phyloP scores from a whole-genome alignment of 2,888 invertebrate species.

The Andrena trimmerana region DNA sequence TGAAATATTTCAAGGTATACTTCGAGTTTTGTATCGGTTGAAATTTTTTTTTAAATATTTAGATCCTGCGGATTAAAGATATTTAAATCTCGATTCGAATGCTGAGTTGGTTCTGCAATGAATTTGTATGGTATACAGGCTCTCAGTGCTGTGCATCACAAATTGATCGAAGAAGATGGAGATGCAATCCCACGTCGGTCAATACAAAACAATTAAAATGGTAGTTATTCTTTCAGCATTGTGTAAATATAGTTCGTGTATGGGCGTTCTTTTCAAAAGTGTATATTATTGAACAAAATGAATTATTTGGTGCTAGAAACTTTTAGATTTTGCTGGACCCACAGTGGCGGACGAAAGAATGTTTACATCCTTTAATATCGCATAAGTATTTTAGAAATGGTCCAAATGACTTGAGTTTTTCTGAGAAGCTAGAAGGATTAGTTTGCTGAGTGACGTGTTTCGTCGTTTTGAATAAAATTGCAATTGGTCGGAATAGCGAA shows the following conservation, averaged over 20 bases:
- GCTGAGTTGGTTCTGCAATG: constrained; percentile 37
- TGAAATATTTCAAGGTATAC: constrained; percentile 97
- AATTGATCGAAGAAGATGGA: constrained; percentile 90
- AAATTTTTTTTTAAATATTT: not conserved
- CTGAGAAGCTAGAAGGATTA: too few relatives aligned
- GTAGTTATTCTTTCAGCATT: constrained; percentile 58
- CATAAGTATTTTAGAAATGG: too few relatives aligned
- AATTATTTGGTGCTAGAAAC: too few relatives aligned
- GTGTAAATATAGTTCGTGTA: constrained; percentile 3
- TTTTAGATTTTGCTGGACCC: too few relatives aligned
- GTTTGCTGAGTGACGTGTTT: too few relatives aligned
- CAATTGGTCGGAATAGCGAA: too few relatives aligned
- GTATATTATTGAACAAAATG: too few relatives aligned
- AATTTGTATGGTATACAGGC: constrained; percentile 87
- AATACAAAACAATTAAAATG: constrained; percentile 69
- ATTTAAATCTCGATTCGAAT: not conserved
- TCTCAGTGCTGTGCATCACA: constrained; percentile 94
- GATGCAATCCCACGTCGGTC: constrained; percentile 77
- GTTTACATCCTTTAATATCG: too few relatives aligned
- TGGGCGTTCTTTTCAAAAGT: too few relatives aligned
- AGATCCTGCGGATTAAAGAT: not conserved
- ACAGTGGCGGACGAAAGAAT: too few relatives aligned
- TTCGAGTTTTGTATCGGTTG: not conserved
- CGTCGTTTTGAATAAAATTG: too few relatives aligned
- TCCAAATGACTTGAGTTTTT: too few relatives aligned